phyloP scores from a whole-genome alignment of 2,797 vertebrate genomes.

The Buceros bicornis region DNA sequence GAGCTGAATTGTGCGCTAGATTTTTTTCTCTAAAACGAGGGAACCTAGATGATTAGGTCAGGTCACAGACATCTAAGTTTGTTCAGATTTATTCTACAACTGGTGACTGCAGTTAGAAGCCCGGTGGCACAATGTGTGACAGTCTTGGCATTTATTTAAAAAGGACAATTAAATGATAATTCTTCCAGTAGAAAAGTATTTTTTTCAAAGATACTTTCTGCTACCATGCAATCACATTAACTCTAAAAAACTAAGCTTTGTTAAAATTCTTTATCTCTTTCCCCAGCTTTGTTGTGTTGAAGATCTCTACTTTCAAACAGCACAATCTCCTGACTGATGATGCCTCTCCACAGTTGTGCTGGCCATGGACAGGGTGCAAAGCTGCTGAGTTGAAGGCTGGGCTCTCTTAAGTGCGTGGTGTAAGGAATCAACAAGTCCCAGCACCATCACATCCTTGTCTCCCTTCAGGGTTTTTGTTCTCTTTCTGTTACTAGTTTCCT shows the following conservation, averaged over 20 bases:
- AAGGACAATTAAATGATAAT: background rate
- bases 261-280: background rate
- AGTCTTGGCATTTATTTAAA: background rate
- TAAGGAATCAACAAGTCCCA: background rate
- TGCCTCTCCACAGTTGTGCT: background rate
- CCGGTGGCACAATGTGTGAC: background rate
- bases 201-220: background rate
- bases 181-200: background rate
- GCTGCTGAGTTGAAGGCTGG: background rate
- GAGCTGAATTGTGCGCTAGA: background rate
- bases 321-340: background rate
- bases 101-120: background rate
- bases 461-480: background rate
- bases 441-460: accelerated
- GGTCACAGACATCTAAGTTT: background rate
- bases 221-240: background rate
- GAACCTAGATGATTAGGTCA: background rate
- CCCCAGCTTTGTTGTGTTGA: background rate
- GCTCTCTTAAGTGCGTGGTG: background rate
- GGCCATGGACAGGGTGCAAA: background rate
- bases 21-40: background rate
- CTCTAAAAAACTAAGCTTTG: background rate
- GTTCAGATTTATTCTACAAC: background rate
- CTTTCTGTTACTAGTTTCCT: background rate
- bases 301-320: background rate